Evolutionary conservation across 2,888 invertebrate species (phyloP).

Genomic region (Tinea semifulvella): DNA sequence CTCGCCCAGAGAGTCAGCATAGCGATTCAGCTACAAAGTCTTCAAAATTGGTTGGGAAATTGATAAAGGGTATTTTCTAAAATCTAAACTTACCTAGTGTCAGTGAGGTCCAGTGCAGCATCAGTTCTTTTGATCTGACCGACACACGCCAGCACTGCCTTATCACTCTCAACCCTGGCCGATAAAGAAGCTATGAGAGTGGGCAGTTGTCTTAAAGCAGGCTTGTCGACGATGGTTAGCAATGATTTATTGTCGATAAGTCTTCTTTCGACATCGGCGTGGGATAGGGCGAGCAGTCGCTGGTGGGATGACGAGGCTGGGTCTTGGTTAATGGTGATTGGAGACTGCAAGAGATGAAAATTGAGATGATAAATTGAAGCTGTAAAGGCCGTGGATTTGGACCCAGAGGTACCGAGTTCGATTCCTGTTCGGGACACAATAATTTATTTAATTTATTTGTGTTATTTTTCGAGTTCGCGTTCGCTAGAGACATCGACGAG

Average conservation of each 20-base stretch:
- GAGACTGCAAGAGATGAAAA: slow-evolving; percentile 48
- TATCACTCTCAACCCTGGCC: slow-evolving; percentile 88
- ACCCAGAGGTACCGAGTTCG: no score
- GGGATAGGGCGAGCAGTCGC: slow-evolving; percentile 82
- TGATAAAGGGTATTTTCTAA: not conserved
- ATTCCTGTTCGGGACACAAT: no score
- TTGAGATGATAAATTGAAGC: no score
- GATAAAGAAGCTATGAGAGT: slow-evolving; percentile 75
- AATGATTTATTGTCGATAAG: slow-evolving; percentile 92
- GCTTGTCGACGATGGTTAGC: slow-evolving; percentile 84
- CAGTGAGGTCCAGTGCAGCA: slow-evolving; percentile 68
- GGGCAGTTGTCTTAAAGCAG: slow-evolving; percentile 78
- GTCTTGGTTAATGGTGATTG: slow-evolving; percentile 70
- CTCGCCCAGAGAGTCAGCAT: no score
- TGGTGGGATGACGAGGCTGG: slow-evolving; percentile 91
- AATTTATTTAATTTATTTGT: no score
- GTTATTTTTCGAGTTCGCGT: no score
- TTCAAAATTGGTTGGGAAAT: no score
- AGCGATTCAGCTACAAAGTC: no score
- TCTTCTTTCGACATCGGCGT: slow-evolving; percentile 87
- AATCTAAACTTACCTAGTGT: slow-evolving; percentile 53
- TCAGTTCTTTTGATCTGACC: slow-evolving; percentile 74
- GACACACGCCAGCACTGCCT: slow-evolving; percentile 81
- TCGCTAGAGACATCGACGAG: no score
- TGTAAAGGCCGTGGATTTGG: no score